Base-by-base conservation (phyloP, 1,140 invertebrate species). In the Cotesia typhae region DNA sequence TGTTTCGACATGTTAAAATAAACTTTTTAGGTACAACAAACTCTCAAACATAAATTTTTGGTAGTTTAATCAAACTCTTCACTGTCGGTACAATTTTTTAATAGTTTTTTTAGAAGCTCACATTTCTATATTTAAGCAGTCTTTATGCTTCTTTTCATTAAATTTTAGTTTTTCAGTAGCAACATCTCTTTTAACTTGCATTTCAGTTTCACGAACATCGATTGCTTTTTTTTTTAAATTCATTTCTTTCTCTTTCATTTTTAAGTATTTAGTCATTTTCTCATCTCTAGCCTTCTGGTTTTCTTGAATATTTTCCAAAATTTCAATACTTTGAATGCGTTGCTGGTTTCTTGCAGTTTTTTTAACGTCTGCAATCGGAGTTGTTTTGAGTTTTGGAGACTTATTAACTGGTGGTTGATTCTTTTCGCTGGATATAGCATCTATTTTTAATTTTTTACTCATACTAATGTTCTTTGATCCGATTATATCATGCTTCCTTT, bases 1-100 rank as follows among this genome's bases (percentile, higher is more conserved):
- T n/a, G 17, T 20, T 55, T 55, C 9, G 12, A 3, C n/a, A 55
- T 20, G n/a, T n/a, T 14, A n/a, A 55, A 55, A 55, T 55, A 55
- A 20, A 55, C n/a, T 55, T 55, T 55, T 55, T 55, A 55, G 4
- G 53, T n/a, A 55, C n/a, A 55, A 55, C 53, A 55, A 55, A 55
- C 53, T 55, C 53, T 14, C 17, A 55, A 55, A 55, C 12, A 55
- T n/a, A 3, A 10, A 55, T 1, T 55, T 55, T 20, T 20, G 4
- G 53, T 55, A 14, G 17, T 55, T 20, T n/a, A 55, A 55, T 55
- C 53, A 55, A 10, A 55, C 53, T 55, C 53, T 55, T 35, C 57
- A 2, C 14, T 60, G 20, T 60, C 57, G 36, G 14, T 10, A 60
- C 20, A 28, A 60, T 60, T 60, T 60, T 60, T 60, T 10, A 60